Percentiles rank a stretch among this genome's conserved stretches.
These are phyloP conservation scores for Harpegnathos saltator DNA, from an alignment of 1,140 invertebrate species.

Conservation along the genomic window DNA sequence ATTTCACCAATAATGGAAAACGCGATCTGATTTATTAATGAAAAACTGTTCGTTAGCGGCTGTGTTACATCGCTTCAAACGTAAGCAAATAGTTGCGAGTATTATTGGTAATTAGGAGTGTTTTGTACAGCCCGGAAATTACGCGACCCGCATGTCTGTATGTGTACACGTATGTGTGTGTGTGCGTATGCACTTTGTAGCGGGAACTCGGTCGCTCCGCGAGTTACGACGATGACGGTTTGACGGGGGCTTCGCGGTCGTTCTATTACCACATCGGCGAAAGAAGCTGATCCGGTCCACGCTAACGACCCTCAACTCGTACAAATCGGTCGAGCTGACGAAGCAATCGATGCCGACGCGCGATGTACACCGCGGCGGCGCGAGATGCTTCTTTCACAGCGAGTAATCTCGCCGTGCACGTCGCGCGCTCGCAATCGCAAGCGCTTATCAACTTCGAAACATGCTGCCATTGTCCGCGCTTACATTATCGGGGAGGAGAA, in stretches of 20 bases:
- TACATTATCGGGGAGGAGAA: constrained; percentile 4
- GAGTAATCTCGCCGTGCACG: constrained; percentile 13
- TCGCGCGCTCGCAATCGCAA: background rate
- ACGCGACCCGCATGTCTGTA: too few species aligned
- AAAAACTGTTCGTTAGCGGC: background rate
- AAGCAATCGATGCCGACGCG: constrained; percentile 6
- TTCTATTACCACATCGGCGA: background rate
- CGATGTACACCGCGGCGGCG: too few species aligned
- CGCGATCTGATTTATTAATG: constrained; percentile 30
- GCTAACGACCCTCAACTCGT: constrained; percentile 20
- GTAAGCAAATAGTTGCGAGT: background rate
- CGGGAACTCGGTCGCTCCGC: background rate
- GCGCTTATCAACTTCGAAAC: constrained; percentile 47
- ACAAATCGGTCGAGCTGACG: constrained; percentile 48
- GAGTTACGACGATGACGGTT: background rate
- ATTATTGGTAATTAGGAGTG: background rate
- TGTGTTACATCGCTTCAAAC: background rate
- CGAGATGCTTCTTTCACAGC: constrained; percentile 23
- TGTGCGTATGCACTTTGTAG: background rate
- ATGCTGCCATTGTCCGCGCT: constrained; percentile 42
- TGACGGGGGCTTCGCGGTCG: background rate
- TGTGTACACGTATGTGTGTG: too few species aligned
- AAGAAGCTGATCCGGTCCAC: background rate
- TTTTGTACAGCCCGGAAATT: background rate
- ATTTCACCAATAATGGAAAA: constrained; percentile 29